phyloP scores from a whole-genome alignment of 2,888 invertebrate genomes.

The Gandaritis pyraliata region DNA sequence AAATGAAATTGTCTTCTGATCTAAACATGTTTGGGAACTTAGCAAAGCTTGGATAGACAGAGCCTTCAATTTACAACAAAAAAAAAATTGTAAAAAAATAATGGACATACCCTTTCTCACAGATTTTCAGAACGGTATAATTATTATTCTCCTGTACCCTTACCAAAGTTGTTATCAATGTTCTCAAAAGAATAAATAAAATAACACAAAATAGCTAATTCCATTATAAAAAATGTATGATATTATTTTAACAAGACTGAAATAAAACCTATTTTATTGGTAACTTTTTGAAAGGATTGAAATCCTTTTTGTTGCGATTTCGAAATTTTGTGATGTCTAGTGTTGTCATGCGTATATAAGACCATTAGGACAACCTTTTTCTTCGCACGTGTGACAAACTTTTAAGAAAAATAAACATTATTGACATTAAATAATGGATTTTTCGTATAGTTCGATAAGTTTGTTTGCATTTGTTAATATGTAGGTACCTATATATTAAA shows the following conservation, averaged over 20 bases:
- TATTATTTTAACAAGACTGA: background rate
- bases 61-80: background rate
- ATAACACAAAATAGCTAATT: background rate
- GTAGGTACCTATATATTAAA: background rate
- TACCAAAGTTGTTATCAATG: too few species aligned
- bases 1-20: constrained; percentile 35
- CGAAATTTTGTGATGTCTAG: background rate
- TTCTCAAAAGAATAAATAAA: too few species aligned
- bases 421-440: constrained; percentile 17
- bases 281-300: background rate
- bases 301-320: background rate
- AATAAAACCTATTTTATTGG: background rate
- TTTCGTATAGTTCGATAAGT: constrained; percentile 9
- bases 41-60: constrained; percentile 11
- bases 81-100: too few species aligned
- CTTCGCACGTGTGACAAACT: constrained; percentile 7
- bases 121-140: too few species aligned
- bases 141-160: too few species aligned
- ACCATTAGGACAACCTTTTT: too few species aligned
- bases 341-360: constrained; percentile 6
- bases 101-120: too few species aligned
- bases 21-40: constrained; percentile 26
- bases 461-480: constrained; percentile 7
- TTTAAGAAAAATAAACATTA: constrained; percentile 17
- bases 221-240: background rate